These are phyloP conservation scores for Mobula hypostoma DNA, from an alignment of 2,113 vertebrate genomes.

Conservation along the genomic window DNA sequence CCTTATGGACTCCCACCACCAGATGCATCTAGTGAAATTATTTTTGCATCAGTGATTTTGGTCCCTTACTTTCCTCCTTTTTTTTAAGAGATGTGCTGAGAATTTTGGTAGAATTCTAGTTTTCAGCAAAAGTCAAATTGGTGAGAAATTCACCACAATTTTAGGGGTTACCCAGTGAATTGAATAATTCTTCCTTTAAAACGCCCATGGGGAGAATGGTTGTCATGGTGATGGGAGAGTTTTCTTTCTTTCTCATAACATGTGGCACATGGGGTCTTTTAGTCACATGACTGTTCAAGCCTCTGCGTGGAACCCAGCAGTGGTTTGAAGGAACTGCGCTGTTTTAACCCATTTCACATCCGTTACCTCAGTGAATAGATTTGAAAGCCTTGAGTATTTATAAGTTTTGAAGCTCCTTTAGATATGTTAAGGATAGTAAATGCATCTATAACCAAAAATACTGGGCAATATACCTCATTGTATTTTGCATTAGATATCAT, in stretches of 20 bases:
- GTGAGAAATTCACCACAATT: too few species aligned
- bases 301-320: too few species aligned
- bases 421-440: neutral
- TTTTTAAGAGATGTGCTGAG: too few species aligned
- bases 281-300: too few species aligned
- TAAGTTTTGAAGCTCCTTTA: neutral
- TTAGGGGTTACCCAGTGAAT: too few species aligned
- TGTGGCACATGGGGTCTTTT: too few species aligned
- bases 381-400: neutral
- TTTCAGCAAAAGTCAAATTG: too few species aligned
- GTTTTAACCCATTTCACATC: neutral
- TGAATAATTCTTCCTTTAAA: neutral
- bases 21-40: too few species aligned
- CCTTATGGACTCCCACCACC: too few species aligned
- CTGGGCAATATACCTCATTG: neutral
- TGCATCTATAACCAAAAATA: neutral
- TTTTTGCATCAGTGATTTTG: too few species aligned
- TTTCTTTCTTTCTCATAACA: neutral
- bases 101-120: too few species aligned
- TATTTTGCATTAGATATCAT: neutral
- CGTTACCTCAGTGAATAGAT: neutral
- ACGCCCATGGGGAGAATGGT: neutral
- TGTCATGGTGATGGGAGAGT: neutral
- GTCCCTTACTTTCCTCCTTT: too few species aligned
- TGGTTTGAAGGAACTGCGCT: neutral